Base-by-base conservation (phyloP, 92 coral and sea anemone species). In the Diadumene lineata region DNA sequence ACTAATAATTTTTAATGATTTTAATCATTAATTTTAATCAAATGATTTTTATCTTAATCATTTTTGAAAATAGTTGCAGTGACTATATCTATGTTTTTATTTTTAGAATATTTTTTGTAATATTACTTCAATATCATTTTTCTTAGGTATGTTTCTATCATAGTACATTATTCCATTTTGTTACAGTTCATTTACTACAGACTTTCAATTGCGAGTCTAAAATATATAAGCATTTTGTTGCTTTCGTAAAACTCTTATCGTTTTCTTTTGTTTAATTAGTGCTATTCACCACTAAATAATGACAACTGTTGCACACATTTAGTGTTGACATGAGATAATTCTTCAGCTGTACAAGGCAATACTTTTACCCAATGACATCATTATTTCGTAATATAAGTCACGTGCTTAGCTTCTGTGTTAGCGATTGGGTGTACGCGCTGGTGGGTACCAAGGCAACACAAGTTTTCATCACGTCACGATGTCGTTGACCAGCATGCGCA, bases 361-460 rank as follows among this genome's bases (percentile, higher is more conserved):
- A 53, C 24, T 9, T 23, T 2, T 53, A 53, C 58, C 58, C 19
- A 13, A 53, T 53, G 58, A 53, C 58, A 23, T 53, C 58, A 53
- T 16, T 15, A 3, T 53, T 23, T 4, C 6, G 48, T 13, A 6
- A 13, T 4, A 6, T 53, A 9, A 6, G 19, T 82, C 82, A 69
- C 87, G 69, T 67, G 24, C 58, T 53, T 27, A 91, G 82, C 66
- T 85, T 91, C 56, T 91, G 90, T 22, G 77, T 38, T 56, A 91
- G 55, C 4, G 92, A 81, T 15, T 82, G 85, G 60, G 78, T 91
- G 80, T 91, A 76, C 30, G 88, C 88, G 48, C 86, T 69, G 31
- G 70, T 72, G 19, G 97, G 81, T 43, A 87, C 70, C 67, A 44
- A 72, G 60, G 76, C 73, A 46, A 79, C 82, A 16, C 81, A 74